Evolutionary conservation across 2,888 invertebrate genomes (phyloP).

Genomic region (Macaria liturata): DNA sequence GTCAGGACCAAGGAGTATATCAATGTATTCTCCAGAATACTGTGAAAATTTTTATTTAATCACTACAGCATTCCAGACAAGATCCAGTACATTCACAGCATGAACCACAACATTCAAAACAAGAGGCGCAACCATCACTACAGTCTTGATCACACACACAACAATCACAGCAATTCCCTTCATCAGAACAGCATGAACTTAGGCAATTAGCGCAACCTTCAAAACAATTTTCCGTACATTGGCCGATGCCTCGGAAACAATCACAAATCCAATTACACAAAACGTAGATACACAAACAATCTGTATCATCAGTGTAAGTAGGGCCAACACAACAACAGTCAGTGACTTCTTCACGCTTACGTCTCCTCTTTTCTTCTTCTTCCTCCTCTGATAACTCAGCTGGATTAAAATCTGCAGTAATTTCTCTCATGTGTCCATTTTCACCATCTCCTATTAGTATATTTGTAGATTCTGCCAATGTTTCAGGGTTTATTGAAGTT

Average conservation of each 20-base stretch:
- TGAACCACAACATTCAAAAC: too few species aligned
- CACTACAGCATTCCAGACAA: too few species aligned
- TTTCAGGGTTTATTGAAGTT: slow-evolving; percentile 1
- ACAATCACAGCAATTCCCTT: slow-evolving; percentile 15
- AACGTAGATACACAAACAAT: slow-evolving; percentile 32
- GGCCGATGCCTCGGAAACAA: slow-evolving; percentile 35
- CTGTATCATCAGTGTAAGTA: slow-evolving; percentile 27
- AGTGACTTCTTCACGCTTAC: slow-evolving; percentile 8
- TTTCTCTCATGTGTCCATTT: slow-evolving; percentile 9
- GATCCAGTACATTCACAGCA: too few species aligned
- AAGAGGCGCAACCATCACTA: too few species aligned
- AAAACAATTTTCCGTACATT: slow-evolving; percentile 43
- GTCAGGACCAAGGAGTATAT: too few species aligned
- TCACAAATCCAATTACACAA: slow-evolving; percentile 37
- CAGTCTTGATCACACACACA: slow-evolving; percentile 6
- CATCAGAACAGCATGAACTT: slow-evolving; percentile 38
- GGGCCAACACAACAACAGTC: slow-evolving; percentile 40
- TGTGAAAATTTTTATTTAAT: too few species aligned
- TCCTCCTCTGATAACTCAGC: slow-evolving; percentile 1
- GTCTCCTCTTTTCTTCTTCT: slow-evolving; percentile 20
- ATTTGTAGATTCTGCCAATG: too few species aligned
- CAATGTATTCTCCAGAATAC: too few species aligned
- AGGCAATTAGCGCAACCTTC: slow-evolving; percentile 41
- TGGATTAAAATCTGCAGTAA: slow-evolving; percentile 15
- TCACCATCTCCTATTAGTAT: too few species aligned